These are phyloP conservation scores for Monomorium pharaonis DNA, from an alignment of 1,140 invertebrate species.

Conservation along the genomic window DNA sequence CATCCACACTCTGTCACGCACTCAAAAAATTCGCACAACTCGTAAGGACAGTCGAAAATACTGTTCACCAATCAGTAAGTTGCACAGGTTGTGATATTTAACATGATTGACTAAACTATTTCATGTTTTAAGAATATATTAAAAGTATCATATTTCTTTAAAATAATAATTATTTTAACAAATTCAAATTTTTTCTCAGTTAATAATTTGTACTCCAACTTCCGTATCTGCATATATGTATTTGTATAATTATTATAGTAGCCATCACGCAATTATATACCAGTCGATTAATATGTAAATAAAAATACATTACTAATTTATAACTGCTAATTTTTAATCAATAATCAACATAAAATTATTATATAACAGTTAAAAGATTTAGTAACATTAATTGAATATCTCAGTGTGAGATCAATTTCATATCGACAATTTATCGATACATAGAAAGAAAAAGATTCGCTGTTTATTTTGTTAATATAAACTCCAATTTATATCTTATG, in stretches of 20 bases:
- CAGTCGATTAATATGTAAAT: not conserved
- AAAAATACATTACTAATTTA: not conserved
- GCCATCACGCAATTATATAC: not conserved
- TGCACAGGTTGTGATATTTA: not conserved
- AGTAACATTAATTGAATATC: not conserved
- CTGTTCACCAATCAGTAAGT: conserved; percentile 21
- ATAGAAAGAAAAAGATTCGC: not conserved
- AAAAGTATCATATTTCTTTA: not conserved
- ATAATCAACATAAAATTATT: not conserved
- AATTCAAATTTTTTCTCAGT: not conserved
- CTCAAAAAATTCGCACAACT: conserved; percentile 39
- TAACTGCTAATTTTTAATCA: not conserved
- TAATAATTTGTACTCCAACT: not conserved
- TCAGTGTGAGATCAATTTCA: not conserved
- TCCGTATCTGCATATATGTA: not conserved
- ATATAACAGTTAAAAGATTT: not conserved
- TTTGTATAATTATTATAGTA: not conserved
- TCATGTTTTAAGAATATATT: not conserved
- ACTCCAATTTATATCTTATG: conserved; percentile 8
- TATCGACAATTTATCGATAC: not conserved
- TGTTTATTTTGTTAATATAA: not conserved
- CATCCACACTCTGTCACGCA: not conserved
- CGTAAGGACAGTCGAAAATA: not conserved
- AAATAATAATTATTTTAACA: conserved; percentile 8
- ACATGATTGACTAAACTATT: not conserved